Conservation (phyloP, 2,797 vertebrate genomes). For the Lepilemur ruficaudatus region DNA sequence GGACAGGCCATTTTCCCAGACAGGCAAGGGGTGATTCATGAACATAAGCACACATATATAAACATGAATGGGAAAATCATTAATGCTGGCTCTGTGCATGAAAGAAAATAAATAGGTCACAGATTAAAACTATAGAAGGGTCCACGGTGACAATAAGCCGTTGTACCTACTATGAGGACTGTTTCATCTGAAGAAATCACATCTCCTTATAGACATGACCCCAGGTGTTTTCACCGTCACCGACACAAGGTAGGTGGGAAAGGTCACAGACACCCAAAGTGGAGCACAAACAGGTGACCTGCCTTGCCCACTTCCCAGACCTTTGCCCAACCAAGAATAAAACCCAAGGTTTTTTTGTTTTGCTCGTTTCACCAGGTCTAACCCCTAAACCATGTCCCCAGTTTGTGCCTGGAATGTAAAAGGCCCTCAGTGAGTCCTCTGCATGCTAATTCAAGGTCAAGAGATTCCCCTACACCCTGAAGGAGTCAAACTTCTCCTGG, state of each 20-base stretch:
- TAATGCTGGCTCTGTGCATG: fast-evolving
- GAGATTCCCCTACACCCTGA: background rate
- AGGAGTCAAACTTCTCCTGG: background rate
- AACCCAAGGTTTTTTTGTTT: background rate
- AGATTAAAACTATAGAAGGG: background rate
- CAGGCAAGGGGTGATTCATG: background rate
- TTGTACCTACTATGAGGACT: background rate
- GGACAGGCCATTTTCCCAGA: background rate
- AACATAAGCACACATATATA: background rate
- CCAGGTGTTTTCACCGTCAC: background rate
- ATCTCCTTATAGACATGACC: background rate
- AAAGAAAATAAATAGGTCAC: background rate
- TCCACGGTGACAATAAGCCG: fast-evolving
- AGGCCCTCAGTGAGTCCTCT: background rate
- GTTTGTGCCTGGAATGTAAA: background rate
- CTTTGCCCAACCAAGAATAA: background rate
- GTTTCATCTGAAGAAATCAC: background rate
- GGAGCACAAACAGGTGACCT: background rate
- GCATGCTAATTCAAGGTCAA: constrained; percentile 58
- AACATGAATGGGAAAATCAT: background rate
- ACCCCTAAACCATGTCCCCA: background rate
- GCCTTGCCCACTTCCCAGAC: background rate
- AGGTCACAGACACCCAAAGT: background rate
- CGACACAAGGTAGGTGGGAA: background rate
- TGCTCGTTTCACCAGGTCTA: background rate